Evolutionary conservation across 2,797 vertebrate genomes (phyloP).

Genomic region (Stomatorhinus walkeri): DNA sequence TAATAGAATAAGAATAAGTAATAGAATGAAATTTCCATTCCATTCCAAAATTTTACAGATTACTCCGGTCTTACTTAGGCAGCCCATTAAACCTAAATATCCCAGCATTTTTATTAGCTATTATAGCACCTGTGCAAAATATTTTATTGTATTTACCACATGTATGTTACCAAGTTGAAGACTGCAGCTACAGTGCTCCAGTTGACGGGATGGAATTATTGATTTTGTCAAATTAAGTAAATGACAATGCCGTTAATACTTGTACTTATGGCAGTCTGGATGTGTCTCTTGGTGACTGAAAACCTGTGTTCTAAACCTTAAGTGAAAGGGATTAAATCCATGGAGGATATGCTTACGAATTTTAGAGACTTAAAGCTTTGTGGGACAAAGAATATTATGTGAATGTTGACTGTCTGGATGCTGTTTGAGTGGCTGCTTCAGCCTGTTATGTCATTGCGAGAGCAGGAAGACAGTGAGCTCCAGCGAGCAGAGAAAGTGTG

Average conservation of each 20-base stretch:
- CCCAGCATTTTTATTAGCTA: background rate
- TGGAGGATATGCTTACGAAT: conserved; percentile 1
- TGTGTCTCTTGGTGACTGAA: background rate
- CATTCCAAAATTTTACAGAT: background rate
- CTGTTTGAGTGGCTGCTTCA: background rate
- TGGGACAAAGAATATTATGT: background rate
- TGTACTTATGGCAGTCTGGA: background rate
- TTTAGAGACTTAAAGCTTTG: conserved; percentile 14
- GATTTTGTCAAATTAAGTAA: background rate
- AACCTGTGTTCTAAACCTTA: background rate
- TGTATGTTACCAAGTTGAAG: background rate
- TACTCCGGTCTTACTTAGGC: background rate
- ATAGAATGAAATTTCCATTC: background rate
- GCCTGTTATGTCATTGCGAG: conserved; percentile 1
- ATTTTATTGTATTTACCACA: background rate
- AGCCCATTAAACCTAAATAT: background rate
- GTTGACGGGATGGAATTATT: background rate
- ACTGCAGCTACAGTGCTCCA: background rate
- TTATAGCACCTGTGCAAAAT: background rate
- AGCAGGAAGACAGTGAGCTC: background rate
- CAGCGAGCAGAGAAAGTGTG: background rate
- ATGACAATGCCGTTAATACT: background rate
- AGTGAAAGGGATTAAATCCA: background rate
- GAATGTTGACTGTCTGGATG: conserved; percentile 13
- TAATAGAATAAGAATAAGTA: background rate